Evolutionary conservation across 2,797 vertebrate species (phyloP), one percentile per base, ranked within the genome.

Genomic region (Dendrocincla tyrannina): DNA sequence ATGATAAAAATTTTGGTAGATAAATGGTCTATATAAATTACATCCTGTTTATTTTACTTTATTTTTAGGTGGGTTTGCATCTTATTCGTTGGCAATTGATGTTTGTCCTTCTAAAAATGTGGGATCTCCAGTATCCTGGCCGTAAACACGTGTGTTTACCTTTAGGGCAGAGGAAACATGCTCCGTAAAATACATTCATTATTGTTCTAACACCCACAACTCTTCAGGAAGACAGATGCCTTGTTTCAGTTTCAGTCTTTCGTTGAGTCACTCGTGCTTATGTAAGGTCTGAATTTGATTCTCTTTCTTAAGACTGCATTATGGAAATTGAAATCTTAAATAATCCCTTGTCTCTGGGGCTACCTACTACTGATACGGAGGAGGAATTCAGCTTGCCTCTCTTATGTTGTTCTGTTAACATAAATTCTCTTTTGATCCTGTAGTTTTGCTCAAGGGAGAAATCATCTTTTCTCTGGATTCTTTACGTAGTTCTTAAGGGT

Each of bases 231-330:
- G 83, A 74, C 93, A 95, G 88, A 96, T 94, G 85, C 85, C 93
- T 91, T 87, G 77, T 79, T 93, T 95, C 89, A 89, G 78, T 92
- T 96, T 94, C 95, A 94, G 63, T 92, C 94, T 90, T 94, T 15
- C 9, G n/a, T 95, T 96, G 95, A 96, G 85, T 96, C 93, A 89
- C 76, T 93, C 2, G 3, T 95, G 55, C 93, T 96, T 97, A 95
- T 93, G 52, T 95, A 94, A 94, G 69, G 22, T 64, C 77, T 97
- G 91, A 87, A 90, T 95, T 68, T 91, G 72, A 86, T 84, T 91
- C 56, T 50, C 62, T 88, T 49, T 79, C 91, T 93, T 49, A 72
- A 94, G 83, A 60, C 83, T 90, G 53, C 23, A 25, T 84, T 76
- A 88, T 95, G 91, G 95, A 97, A 97, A 93, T 92, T 32, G 84